Evolutionary conservation across 1,140 invertebrate species (phyloP), one percentile per base, ranked within the genome.

Genomic region (Eciton burchellii): DNA sequence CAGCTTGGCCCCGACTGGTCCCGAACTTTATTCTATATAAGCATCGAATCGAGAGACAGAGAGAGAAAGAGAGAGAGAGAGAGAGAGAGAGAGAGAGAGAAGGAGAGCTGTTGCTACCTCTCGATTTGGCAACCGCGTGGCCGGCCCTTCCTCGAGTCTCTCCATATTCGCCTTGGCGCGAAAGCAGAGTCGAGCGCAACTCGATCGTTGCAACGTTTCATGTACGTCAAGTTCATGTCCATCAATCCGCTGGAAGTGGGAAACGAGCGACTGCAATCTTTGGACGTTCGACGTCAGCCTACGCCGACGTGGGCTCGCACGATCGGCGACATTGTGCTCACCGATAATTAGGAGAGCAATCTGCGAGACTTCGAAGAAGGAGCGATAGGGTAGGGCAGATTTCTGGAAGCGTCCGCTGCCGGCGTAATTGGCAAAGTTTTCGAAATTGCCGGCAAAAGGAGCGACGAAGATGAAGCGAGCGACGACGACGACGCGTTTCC

Each of bases 221-320:
- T n/a, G n/a, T n/a, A n/a, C n/a, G n/a, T n/a, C n/a, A n/a, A n/a
- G n/a, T n/a, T n/a, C n/a, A n/a, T n/a, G n/a, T n/a, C n/a, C n/a
- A n/a, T n/a, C n/a, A n/a, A n/a, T n/a, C n/a, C n/a, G n/a, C n/a
- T 54, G 16, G 2, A 19, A 19, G 54, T 21, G 66, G 35, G 12
- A 52, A 59, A 66, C 56, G 65, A 79, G 57, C 41, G 72, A 73
- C 81, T 86, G 72, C 84, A 87, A 87, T 87, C 87, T 79, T 70
- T 49, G 9, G 0, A 11, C 35, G 16, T 21, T 49, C 47, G 35
- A 56, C 45, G 21, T 79, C n/a, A n/a, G n/a, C n/a, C 63, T 79
- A 68, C 56, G 70, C 49, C 70, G 74, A 57, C 70, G 49, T 63
- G 45, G 70, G 29, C 9, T 19, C 19, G 24, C 79, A 35, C 41